Percentiles rank a stretch among this genome's conserved stretches.
Evolutionary conservation across 2,888 invertebrate species (phyloP).

Genomic region (Scelioninae gen. 1): DNA sequence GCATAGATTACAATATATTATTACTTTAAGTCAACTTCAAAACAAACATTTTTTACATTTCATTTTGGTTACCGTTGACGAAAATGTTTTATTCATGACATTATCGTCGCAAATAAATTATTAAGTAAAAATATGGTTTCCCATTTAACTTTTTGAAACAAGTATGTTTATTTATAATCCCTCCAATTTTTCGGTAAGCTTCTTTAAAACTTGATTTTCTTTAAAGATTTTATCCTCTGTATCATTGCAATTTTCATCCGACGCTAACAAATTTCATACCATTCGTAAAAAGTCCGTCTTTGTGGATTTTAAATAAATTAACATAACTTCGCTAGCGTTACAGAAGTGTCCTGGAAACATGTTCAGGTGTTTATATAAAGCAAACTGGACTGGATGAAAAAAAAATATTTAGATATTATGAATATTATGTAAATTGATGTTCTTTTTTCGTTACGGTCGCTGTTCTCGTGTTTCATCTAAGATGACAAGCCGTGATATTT

Average conservation of each 20-base stretch:
- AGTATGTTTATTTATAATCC: background rate
- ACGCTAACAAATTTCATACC: constrained; percentile 1
- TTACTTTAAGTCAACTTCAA: background rate
- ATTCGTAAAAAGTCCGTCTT: background rate
- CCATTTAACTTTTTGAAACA: background rate
- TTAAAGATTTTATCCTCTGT: background rate
- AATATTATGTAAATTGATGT: constrained; percentile 53
- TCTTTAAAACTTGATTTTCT: background rate
- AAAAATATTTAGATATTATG: constrained; percentile 36
- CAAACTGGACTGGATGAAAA: constrained; percentile 35
- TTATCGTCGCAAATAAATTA: background rate
- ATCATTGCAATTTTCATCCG: constrained; percentile 3
- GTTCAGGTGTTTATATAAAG: constrained; percentile 20
- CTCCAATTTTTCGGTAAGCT: too few relatives aligned
- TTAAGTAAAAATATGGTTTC: too few relatives aligned
- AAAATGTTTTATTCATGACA: constrained; percentile 1
- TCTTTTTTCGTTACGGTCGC: constrained; percentile 1
- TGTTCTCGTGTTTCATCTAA: constrained; percentile 40
- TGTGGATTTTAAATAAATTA: constrained; percentile 32
- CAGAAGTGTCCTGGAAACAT: background rate
- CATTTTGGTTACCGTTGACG: background rate
- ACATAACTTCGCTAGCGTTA: constrained; percentile 19
- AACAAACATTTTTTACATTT: constrained; percentile 6
- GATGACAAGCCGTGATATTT: constrained; percentile 43
- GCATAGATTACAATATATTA: background rate